Evolutionary conservation across 2,113 vertebrate genomes (phyloP).

Genomic region (Aspiorhynchus laticeps): DNA sequence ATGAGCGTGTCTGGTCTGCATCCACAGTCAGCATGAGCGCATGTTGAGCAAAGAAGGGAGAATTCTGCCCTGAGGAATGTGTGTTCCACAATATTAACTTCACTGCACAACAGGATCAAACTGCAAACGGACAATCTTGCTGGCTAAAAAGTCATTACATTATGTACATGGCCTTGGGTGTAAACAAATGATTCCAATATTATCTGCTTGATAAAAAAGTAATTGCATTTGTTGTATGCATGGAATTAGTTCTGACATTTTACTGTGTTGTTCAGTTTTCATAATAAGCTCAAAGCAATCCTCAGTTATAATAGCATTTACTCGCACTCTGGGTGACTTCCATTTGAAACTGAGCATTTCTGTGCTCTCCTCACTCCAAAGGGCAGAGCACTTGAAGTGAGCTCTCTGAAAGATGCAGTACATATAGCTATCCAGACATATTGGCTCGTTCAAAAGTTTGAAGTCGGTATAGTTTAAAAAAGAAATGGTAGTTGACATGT

Average conservation of each 20-base stretch:
- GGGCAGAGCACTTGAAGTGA: not conserved
- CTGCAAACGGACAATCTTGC: constrained; percentile 4
- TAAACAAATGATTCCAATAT: constrained; percentile 39
- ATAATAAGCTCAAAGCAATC: not conserved
- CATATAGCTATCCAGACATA: not conserved
- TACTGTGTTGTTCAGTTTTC: not conserved
- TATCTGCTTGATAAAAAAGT: constrained; percentile 37
- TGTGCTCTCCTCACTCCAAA: not conserved
- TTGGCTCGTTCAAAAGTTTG: too few species aligned
- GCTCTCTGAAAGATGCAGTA: not conserved
- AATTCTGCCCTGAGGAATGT: not conserved
- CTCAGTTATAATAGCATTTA: not conserved
- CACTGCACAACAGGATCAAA: constrained; percentile 23
- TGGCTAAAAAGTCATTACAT: constrained; percentile 6
- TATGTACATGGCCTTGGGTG: constrained; percentile 6
- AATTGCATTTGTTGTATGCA: constrained; percentile 9
- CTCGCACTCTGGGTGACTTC: not conserved
- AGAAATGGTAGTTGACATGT: too few species aligned
- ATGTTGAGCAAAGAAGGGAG: not conserved
- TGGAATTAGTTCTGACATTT: constrained; percentile 7
- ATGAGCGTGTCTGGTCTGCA: constrained; percentile 1
- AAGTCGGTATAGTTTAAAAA: too few species aligned
- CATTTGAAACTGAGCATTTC: not conserved
- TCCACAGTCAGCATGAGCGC: not conserved
- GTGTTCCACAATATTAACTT: constrained; percentile 36